phyloP scores from a whole-genome alignment of 1,140 invertebrate genomes.

The Aphaenogaster rudis region DNA sequence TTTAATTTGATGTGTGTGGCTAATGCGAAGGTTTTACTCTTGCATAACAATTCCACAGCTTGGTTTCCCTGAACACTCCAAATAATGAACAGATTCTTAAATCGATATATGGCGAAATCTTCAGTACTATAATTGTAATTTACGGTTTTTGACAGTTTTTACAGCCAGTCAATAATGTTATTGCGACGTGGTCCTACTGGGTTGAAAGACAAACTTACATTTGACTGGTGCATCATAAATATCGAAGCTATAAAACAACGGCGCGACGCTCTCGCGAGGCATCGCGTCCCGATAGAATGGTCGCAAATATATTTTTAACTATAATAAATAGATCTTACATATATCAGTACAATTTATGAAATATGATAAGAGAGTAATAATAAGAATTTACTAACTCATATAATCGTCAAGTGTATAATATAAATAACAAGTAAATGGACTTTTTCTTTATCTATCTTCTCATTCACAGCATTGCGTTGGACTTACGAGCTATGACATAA shows the following conservation, averaged over 20 bases:
- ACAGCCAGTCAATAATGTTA: slow-evolving; percentile 68
- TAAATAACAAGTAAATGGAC: slow-evolving; percentile 78
- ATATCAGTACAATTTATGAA: slow-evolving; percentile 73
- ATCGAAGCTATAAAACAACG: slow-evolving; percentile 75
- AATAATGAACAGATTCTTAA: slow-evolving; percentile 70
- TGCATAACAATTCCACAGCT: slow-evolving; percentile 76
- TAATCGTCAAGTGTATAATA: slow-evolving; percentile 65
- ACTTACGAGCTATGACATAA: slow-evolving; percentile 75
- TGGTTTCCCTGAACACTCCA: slow-evolving; percentile 68
- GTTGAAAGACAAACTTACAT: slow-evolving; percentile 69
- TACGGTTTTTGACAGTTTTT: slow-evolving; percentile 42
- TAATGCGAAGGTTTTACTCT: slow-evolving; percentile 73
- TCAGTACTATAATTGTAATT: slow-evolving; percentile 51
- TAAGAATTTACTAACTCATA: slow-evolving; percentile 67
- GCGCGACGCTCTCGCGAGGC: slow-evolving; percentile 29
- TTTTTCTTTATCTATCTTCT: slow-evolving; percentile 64
- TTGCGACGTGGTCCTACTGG: slow-evolving; percentile 69
- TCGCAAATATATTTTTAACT: slow-evolving; percentile 70
- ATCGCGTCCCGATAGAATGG: slow-evolving; percentile 52
- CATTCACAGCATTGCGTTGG: slow-evolving; percentile 75
- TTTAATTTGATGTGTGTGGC: slow-evolving; percentile 75
- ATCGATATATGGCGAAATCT: slow-evolving; percentile 58
- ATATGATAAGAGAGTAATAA: slow-evolving; percentile 65
- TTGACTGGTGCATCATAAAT: slow-evolving; percentile 70
- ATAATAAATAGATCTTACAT: slow-evolving; percentile 71